Conservation (phyloP, 2,113 vertebrate species). For the Tragelaphus imberbis region DNA sequence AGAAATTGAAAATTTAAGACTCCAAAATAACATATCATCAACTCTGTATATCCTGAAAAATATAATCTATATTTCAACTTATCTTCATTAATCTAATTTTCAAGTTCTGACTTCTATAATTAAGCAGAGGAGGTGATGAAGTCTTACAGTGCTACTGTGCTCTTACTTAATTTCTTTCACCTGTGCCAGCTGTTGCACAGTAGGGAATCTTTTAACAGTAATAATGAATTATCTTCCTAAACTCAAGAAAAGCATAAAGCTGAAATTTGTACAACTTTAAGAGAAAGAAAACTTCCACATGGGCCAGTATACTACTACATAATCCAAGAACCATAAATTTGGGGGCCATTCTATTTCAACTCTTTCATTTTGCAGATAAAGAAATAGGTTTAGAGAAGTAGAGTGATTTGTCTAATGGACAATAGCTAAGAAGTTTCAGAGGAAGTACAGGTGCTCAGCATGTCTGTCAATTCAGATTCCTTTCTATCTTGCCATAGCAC, state of each 20-base stretch:
- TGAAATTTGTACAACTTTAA: background rate
- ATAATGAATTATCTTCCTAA: slow-evolving; percentile 19
- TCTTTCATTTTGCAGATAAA: background rate
- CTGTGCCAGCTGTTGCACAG: slow-evolving; percentile 52
- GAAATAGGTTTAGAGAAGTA: background rate
- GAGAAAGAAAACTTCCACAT: background rate
- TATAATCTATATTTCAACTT: slow-evolving; percentile 38
- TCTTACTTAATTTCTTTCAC: slow-evolving; percentile 59
- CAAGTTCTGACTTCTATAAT: slow-evolving; percentile 58
- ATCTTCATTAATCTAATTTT: slow-evolving; percentile 50
- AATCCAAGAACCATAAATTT: background rate
- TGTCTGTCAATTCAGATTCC: background rate
- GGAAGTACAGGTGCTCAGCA: background rate
- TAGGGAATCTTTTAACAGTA: slow-evolving; percentile 39
- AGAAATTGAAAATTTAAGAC: slow-evolving; percentile 3
- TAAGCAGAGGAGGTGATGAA: slow-evolving; percentile 49
- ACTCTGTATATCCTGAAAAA: slow-evolving; percentile 12
- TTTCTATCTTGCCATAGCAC: background rate
- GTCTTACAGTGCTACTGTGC: background rate
- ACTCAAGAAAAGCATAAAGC: background rate
- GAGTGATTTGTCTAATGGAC: background rate
- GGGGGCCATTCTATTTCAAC: background rate
- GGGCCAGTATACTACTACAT: background rate
- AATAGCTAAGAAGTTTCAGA: background rate
- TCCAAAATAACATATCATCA: slow-evolving; percentile 59